Percentiles rank a stretch among this genome's conserved stretches.
Conservation (phyloP, 2,113 vertebrate species). For the Chinchilla lanigera region DNA sequence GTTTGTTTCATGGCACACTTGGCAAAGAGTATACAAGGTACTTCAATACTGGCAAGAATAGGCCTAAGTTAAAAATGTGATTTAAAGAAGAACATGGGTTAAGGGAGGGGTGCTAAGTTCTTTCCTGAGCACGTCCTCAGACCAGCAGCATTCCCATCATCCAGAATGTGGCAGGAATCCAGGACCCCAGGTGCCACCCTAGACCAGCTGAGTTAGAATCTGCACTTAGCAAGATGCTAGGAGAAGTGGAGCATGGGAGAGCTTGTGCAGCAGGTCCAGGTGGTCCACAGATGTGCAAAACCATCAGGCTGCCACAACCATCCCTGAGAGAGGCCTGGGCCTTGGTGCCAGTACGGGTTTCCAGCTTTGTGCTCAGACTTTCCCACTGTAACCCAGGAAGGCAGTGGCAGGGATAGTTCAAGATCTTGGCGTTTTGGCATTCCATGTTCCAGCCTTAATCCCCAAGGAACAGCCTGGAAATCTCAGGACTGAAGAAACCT, state of each 20-base stretch:
- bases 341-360: background rate
- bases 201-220: background rate
- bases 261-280: background rate
- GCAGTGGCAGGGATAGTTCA: background rate
- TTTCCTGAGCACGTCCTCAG: background rate
- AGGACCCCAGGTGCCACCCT: background rate
- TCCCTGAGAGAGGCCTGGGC: background rate
- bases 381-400: background rate
- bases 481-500: background rate
- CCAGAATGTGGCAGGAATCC: background rate
- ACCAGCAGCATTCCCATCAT: background rate
- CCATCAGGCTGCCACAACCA: background rate
- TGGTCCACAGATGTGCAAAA: background rate
- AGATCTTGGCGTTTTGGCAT: background rate
- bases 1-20: background rate
- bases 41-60: background rate
- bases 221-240: background rate
- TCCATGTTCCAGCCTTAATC: background rate
- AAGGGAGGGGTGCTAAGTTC: no score
- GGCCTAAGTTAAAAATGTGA: background rate
- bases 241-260: background rate
- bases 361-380: accelerated
- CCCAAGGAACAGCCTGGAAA: background rate
- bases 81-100: background rate
- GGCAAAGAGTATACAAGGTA: background rate